Base-by-base conservation (phyloP, 2,113 vertebrate species). In the Aspiorhynchus laticeps region DNA sequence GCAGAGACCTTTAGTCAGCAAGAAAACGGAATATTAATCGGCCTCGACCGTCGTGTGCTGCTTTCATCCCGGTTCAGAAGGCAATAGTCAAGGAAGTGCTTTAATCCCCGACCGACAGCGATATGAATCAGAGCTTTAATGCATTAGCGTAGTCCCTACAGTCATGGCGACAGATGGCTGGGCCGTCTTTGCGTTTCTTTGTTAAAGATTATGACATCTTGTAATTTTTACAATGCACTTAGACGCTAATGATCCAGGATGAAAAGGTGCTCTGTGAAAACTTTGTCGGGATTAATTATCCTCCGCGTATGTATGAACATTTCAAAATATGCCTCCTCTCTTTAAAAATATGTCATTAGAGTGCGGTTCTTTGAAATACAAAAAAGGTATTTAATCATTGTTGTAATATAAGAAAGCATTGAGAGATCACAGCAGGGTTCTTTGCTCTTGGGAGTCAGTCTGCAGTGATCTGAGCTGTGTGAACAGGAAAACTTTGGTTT, bases 21-120 rank as follows among this genome's bases (percentile, higher is more conserved):
- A 77, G 43, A 82, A 51, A 76, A 38, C 31, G 4, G 41, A 74
- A n/a, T 80, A 74, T 86, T 84, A 46, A 84, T 88, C 82, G 69
- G 65, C 31, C 21, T 43, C 31, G 15, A 31, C 33, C 31, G 7
- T 73, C 26, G 33, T 24, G 4, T 33, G 46, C 9, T 36, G 53
- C 80, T 67, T 85, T 82, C 85, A 86, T 85, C 48, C 38, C 24
- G 26, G 26, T 46, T 26, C 71, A 80, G n/a, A 46, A 74, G 65
- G 43, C 48, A 12, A 71, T 74, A 84, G 48, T 46, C 28, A 63
- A 28, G 78, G 75, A 79, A 85, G 38, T 8, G 26, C 36, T 76
- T 85, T 81, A 74, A 33, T 77, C 82, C 75, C 24, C 1, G 31
- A 73, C 26, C 21, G 65, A 14, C 69, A 28, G 17, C 11, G 43